A percentile compares a stretch with the other conserved stretches of the same genome.
Conservation (phyloP, 2,888 invertebrate species). For the Fabriciana adippe region DNA sequence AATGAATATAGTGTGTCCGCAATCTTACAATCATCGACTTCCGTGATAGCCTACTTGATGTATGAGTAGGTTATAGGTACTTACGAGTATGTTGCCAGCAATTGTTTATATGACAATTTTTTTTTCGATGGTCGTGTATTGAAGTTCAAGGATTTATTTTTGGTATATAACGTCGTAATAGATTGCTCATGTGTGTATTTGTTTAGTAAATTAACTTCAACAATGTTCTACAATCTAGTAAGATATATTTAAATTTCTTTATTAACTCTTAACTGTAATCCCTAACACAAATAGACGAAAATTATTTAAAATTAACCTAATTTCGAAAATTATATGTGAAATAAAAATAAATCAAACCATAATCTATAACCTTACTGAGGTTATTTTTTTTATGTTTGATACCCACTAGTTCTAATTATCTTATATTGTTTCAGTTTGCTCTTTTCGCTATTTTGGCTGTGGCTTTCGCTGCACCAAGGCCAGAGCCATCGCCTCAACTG, state of each 20-base stretch:
- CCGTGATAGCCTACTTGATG: neutral
- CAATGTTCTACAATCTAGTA: conserved; percentile 49
- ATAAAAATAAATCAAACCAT: too few species aligned
- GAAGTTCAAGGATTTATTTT: conserved; percentile 52
- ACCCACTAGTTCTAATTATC: neutral
- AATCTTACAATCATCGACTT: conserved; percentile 1
- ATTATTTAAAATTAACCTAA: neutral
- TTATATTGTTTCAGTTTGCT: conserved; percentile 61
- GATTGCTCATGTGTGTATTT: conserved; percentile 21
- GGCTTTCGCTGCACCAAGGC: conserved; percentile 73
- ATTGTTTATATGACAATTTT: conserved; percentile 8
- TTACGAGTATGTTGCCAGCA: neutral
- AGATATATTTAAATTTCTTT: conserved; percentile 28
- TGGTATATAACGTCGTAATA: conserved; percentile 38
- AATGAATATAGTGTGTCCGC: neutral
- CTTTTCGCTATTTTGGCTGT: conserved; percentile 77
- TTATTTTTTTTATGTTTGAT: too few species aligned
- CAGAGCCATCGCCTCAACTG: conserved; percentile 56
- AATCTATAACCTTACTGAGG: too few species aligned
- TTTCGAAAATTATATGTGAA: neutral
- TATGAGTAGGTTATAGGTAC: conserved; percentile 4
- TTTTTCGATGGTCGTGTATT: conserved; percentile 18
- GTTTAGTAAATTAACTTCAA: conserved; percentile 31
- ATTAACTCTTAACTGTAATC: neutral
- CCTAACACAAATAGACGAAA: too few species aligned